Percentiles rank a stretch among this genome's conserved stretches.
These are phyloP conservation scores for Seira ritae DNA, from an alignment of 2,888 invertebrate species.

Conservation along the genomic window DNA sequence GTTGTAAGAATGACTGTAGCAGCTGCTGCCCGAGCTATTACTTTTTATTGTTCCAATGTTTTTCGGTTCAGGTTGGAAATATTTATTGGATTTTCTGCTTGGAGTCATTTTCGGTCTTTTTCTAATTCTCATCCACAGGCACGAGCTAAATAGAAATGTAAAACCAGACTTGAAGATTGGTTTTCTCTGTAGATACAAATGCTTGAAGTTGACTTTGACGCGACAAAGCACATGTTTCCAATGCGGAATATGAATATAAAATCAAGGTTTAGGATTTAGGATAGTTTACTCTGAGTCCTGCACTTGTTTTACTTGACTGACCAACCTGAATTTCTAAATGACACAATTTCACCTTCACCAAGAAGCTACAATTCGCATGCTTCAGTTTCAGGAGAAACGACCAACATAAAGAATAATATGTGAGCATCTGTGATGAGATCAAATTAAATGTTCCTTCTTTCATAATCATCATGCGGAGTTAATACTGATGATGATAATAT, in stretches of 20 bases:
- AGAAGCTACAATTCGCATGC: too few species aligned
- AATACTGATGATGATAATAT: too few species aligned
- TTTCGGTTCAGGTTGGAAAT: conserved; percentile 30
- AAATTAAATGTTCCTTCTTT: too few species aligned
- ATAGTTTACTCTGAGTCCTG: too few species aligned
- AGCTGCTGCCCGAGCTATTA: conserved; percentile 22
- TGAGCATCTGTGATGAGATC: too few species aligned
- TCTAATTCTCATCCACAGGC: background rate
- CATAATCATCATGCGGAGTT: too few species aligned
- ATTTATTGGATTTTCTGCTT: conserved; percentile 44
- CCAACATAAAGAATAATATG: too few species aligned
- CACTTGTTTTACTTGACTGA: too few species aligned
- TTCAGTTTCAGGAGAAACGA: too few species aligned
- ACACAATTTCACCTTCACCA: too few species aligned
- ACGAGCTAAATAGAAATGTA: background rate
- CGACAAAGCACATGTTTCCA: background rate
- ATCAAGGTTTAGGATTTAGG: too few species aligned
- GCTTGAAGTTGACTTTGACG: background rate
- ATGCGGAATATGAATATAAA: background rate
- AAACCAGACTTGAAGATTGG: background rate
- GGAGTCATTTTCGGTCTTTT: conserved; percentile 40
- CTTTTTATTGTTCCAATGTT: conserved; percentile 28
- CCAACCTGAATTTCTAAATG: too few species aligned
- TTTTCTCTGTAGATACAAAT: background rate
- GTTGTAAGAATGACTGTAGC: conserved; percentile 6